Percentiles rank a stretch among this genome's conserved stretches.
Conservation (phyloP, 2,888 invertebrate species). For the Ormyrus labotus region DNA sequence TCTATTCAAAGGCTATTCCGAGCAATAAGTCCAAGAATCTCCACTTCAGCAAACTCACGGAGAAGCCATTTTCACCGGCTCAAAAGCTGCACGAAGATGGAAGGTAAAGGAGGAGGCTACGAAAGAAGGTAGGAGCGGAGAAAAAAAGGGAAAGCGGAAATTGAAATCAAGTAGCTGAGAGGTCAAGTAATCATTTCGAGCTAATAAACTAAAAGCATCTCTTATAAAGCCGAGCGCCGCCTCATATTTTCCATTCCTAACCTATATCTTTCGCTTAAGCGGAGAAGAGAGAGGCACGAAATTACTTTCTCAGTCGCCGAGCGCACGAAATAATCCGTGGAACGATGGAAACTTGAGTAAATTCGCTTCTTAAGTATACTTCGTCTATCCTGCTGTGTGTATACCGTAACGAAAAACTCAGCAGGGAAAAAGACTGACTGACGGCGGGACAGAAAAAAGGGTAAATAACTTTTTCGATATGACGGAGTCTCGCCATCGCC, state of each 20-base stretch:
- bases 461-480: conserved; percentile 45
- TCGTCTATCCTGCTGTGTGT: neutral
- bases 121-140: too few relatives aligned
- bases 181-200: conserved; percentile 63
- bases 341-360: conserved; percentile 54
- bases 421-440: neutral
- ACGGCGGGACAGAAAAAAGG: neutral
- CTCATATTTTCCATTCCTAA: conserved; percentile 46
- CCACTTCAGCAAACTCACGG: neutral
- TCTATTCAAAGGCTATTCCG: too few relatives aligned
- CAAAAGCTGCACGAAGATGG: neutral
- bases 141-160: conserved; percentile 40
- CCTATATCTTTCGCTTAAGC: conserved; percentile 20
- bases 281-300: conserved; percentile 55
- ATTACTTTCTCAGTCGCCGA: conserved; percentile 63
- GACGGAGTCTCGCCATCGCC: neutral
- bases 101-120: conserved; percentile 6
- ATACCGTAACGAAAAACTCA: conserved; percentile 1
- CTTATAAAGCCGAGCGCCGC: conserved; percentile 11
- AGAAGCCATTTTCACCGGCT: neutral
- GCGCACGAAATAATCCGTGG: conserved; percentile 60
- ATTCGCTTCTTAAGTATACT: conserved; percentile 44
- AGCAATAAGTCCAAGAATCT: too few relatives aligned
- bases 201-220: conserved; percentile 68
- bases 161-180: conserved; percentile 41